phyloP scores from a whole-genome alignment of 2,113 vertebrate genomes.

The Marcusenius ussheri region DNA sequence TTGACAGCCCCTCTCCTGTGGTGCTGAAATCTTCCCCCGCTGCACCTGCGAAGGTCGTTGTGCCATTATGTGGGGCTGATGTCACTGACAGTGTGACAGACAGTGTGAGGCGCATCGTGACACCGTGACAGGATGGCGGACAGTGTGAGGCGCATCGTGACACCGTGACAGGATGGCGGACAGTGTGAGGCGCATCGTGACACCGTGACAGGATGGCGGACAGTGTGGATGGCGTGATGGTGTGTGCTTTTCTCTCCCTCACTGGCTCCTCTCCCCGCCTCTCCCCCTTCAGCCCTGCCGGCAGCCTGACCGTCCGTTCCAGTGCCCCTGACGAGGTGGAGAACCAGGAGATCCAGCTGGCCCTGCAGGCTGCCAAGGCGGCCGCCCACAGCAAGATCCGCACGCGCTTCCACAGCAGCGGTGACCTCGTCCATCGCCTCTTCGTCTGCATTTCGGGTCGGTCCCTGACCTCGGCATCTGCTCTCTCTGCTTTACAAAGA shows the following conservation, averaged over 20 bases:
- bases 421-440: slow-evolving; percentile 91
- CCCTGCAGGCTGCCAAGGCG: slow-evolving; percentile 64
- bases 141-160: not conserved
- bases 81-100: not conserved
- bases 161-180: too few relatives aligned
- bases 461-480: not conserved
- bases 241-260: not conserved
- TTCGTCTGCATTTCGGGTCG: slow-evolving; percentile 98
- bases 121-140: not conserved
- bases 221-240: not conserved
- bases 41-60: not conserved
- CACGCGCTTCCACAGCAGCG: slow-evolving; percentile 88
- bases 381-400: slow-evolving; percentile 83
- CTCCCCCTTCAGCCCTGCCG: slow-evolving; percentile 50
- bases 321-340: slow-evolving; percentile 67
- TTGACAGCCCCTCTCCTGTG: not conserved
- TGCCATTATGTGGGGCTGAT: not conserved
- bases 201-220: not conserved
- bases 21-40: not conserved
- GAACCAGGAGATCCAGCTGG: slow-evolving; percentile 67
- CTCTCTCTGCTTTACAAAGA: not conserved
- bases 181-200: not conserved
- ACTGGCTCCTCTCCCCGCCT: not conserved
- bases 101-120: not conserved
- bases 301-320: slow-evolving; percentile 66